These are phyloP conservation scores for Myxocyprinus asiaticus DNA, from an alignment of 2,113 vertebrate genomes.

Conservation along the genomic window DNA sequence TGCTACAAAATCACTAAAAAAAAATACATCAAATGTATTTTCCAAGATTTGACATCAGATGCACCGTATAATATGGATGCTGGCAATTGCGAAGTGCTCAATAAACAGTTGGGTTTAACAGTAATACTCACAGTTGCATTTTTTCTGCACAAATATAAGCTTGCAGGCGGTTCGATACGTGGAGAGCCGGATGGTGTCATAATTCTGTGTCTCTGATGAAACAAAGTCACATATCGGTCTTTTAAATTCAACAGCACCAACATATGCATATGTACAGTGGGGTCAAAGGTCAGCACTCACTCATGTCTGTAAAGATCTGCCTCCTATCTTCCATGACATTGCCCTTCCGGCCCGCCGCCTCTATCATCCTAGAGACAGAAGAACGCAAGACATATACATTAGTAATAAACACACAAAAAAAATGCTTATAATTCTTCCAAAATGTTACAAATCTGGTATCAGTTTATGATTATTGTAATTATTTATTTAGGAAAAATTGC, in stretches of 20 bases:
- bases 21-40: background rate
- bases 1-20: too few species aligned
- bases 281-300: constrained; percentile 74
- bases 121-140: constrained; percentile 89
- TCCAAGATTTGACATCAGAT: too few species aligned
- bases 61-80: too few species aligned
- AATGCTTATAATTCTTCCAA: too few species aligned
- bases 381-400: too few species aligned
- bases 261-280: background rate
- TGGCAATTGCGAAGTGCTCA: too few species aligned
- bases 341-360: constrained; percentile 85
- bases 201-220: constrained; percentile 85
- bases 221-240: background rate
- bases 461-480: too few species aligned
- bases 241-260: background rate
- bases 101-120: background rate
- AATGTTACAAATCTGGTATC: too few species aligned
- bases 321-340: constrained; percentile 84
- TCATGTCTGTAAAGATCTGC: constrained; percentile 91
- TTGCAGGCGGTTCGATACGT: constrained; percentile 95
- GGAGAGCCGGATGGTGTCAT: constrained; percentile 89
- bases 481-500: too few species aligned
- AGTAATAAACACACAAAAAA: too few species aligned
- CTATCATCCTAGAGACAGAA: constrained; percentile 87
- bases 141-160: constrained; percentile 91